Conservation (phyloP, 2,797 vertebrate species). For the Melanotaenia maccullochi region DNA sequence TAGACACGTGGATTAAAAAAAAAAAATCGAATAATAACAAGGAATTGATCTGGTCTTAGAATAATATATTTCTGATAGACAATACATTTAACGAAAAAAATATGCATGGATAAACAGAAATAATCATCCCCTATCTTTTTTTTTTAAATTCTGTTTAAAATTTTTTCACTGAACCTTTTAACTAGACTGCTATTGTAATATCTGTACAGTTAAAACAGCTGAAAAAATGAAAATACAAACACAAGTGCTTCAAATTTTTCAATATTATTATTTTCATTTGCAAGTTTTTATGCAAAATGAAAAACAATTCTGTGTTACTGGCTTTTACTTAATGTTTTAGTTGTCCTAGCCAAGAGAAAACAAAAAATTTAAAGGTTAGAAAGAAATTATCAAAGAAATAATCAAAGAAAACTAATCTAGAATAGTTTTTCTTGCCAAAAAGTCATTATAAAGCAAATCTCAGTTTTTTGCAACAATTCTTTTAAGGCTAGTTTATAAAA, state of each 20-base stretch:
- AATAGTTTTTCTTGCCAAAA: neutral
- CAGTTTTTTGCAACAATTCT: neutral
- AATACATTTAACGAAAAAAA: neutral
- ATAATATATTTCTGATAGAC: neutral
- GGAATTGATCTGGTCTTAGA: neutral
- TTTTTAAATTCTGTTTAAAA: neutral
- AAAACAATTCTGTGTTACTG: neutral
- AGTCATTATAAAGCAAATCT: neutral
- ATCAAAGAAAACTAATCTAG: neutral
- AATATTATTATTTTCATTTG: neutral
- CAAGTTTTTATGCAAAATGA: neutral
- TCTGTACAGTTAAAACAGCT: neutral
- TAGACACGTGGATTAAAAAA: slow-evolving; percentile 79
- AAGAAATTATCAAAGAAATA: neutral
- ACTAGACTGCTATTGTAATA: neutral
- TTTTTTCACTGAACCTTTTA: neutral
- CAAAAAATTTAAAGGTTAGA: neutral
- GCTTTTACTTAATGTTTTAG: neutral
- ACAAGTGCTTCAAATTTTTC: neutral
- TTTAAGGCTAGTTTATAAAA: neutral
- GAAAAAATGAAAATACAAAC: neutral
- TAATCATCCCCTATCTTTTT: neutral
- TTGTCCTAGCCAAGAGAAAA: neutral
- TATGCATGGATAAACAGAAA: neutral
- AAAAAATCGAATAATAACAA: slow-evolving; percentile 9